Base-by-base conservation (phyloP, 2,113 vertebrate genomes). In the Tinamus guttatus region DNA sequence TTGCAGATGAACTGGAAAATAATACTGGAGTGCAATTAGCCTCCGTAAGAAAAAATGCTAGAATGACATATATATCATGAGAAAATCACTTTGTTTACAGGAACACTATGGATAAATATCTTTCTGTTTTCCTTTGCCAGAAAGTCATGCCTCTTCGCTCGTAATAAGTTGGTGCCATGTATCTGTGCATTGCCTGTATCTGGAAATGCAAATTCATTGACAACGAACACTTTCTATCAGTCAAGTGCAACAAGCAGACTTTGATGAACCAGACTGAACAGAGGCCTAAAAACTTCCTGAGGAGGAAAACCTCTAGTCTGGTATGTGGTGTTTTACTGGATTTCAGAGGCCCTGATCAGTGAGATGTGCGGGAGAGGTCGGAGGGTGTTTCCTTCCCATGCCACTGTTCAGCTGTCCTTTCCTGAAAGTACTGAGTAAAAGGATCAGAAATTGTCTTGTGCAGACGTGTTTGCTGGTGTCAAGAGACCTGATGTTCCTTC, bases 361-460 rank as follows among this genome's bases (percentile, higher is more conserved):
- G 58, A 56, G 56, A n/a, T 59, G 28, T 7, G 41, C 78, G 43
- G 30, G 58, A 68, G 79, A 67, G 14, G 14, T 73, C 67, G 75
- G 32, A 16, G 12, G 12, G 86, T 77, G 11, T 85, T 83, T 94
- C 54, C 14, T 59, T 74, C 36, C 16, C 68, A 81, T 65, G 64
- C 47, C 52, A 68, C 52, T 43, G 27, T 85, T 87, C 60, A 83
- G 24, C 56, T 92, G 17, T 75, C 32, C 22, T 93, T 93, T 71
- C 36, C 28, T 94, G 13, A 32, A 71, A 56, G 30, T 54, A 79
- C 56, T 82, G 43, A 81, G 69, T 79, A 75, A 71, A 88, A 93
- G 63, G 81, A 87, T 87, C 58, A 95, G 38, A 91, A 95, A 90
- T 74, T 60, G 21, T 58, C 69, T 75, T 36, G 36, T 80, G 83